phyloP scores from a whole-genome alignment of 1,140 invertebrate species.

The Drosophila varians region DNA sequence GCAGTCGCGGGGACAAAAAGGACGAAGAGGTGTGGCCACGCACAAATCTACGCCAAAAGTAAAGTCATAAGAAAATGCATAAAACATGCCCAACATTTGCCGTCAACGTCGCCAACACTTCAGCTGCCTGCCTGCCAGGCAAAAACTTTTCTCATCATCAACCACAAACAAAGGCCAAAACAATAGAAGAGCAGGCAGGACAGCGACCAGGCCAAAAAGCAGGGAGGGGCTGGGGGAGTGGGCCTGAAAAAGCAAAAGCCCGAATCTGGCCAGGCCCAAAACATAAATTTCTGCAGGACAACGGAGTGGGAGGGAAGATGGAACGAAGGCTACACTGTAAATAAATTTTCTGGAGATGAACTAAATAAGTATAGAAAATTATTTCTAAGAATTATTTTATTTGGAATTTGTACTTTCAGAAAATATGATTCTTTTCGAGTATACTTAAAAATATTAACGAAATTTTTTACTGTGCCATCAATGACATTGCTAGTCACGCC shows the following conservation, averaged over 20 bases:
- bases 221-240: no score
- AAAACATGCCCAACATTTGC: constrained; percentile 71
- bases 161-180: constrained; percentile 80
- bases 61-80: constrained; percentile 81
- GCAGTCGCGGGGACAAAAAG: no score
- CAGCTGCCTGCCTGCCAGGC: constrained; percentile 74
- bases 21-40: constrained; percentile 32
- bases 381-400: no score
- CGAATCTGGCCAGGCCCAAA: constrained; percentile 66
- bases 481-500: constrained; percentile 25
- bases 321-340: constrained; percentile 4
- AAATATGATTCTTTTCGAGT: no score
- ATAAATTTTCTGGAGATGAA: background rate
- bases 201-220: background rate
- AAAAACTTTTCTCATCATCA: constrained; percentile 82
- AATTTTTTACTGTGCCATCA: constrained; percentile 11
- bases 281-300: constrained; percentile 78
- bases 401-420: no score
- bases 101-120: constrained; percentile 79
- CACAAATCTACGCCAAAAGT: constrained; percentile 60
- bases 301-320: constrained; percentile 8
- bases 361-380: no score
- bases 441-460: no score
- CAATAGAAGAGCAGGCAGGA: constrained; percentile 47
- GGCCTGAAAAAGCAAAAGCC: constrained; percentile 38